Evolutionary conservation across 2,888 invertebrate species (phyloP), one percentile per base, ranked within the genome.

Genomic region (Dione vanillae): DNA sequence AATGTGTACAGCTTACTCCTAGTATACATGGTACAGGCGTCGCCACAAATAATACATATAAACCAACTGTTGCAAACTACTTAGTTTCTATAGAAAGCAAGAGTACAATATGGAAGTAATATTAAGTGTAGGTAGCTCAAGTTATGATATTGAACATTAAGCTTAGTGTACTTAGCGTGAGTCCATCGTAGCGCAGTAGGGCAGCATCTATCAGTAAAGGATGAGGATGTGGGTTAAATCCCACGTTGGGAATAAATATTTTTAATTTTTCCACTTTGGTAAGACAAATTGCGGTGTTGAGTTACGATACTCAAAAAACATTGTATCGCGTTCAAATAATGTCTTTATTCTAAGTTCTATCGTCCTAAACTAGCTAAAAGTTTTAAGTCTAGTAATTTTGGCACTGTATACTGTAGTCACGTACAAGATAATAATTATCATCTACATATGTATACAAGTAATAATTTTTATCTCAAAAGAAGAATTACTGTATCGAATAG

Each of bases 41-140:
- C 56, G 37, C 56, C 56, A 16, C 54, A 54, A 54, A n/a, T 56
- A 56, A 56, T 56, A 40, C 16, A 27, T 40, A 40, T 56, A 56
- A 37, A 56, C 56, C 37, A 37, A 56, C 56, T 16, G 40, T 40
- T 40, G 56, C 37, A 40, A 16, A 56, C 16, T 40, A 56, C 37
- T 56, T 56, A 56, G 37, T 56, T 37, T 40, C 56, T 40, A 40
- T 56, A 56, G 56, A 56, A 16, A 56, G 19, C 16, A 16, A 56
- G n/a, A 40, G 40, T 40, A 56, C 7, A 56, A 12, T 19, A 19
- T 56, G 8, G 37, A 40, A 56, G 19, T 56, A 16, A 16, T 37
- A 11, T 35, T 37, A 54, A 45, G 54, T 35, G 16, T 8, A 37
- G 54, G 5, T 54, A 37, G 27, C 27, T 27, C 27, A 5, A 35